Evolutionary conservation across 2,888 invertebrate genomes (phyloP), one percentile per base, ranked within the genome.

Genomic region (Caenorhabditis imperialis): DNA sequence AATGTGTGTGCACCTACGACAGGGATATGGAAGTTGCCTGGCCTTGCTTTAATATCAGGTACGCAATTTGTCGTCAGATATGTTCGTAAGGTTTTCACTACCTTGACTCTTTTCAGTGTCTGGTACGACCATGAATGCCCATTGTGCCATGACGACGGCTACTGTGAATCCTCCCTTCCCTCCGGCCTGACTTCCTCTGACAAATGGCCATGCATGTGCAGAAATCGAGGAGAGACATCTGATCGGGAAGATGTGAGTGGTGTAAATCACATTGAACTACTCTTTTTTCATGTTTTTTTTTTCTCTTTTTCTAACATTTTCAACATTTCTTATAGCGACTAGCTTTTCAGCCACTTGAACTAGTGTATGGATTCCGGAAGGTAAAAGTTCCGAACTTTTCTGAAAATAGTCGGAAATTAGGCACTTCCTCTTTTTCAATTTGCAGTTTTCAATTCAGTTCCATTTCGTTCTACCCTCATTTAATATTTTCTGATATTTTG

Each of bases 111-210:
- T 62, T 79, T 25, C 23, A 83, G 82, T 42, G 73, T 83, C 27
- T 83, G 82, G 82, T 83, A 80, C 57, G 80, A 83, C 14, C 82
- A 83, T 40, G 61, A 76, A 27, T 83, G 82, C 48, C 81, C 82
- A 7, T 47, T 74, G 1, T 83, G 82, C 35, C 65, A 75, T 42
- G 70, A 76, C 7, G 82, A 83, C 33, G 82, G 82, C 4, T 78
- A 76, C 45, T 83, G 82, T 51, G 81, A 83, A 40, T 48, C 77
- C 2, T 57, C 70, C 6, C 57, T 69, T 16, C 60, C 73, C 2
- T 35, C 38, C n/a, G 77, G 71, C 14, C 25, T n/a, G 14, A 54
- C 61, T 4, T 61, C 55, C 2, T 53, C 70, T 8, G 71, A 70
- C 18, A 69, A 70, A 40, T 71, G 72, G 73, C 65, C 74, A n/a